Conservation (phyloP, 2,113 vertebrate genomes). For the Apteryx owenii region DNA sequence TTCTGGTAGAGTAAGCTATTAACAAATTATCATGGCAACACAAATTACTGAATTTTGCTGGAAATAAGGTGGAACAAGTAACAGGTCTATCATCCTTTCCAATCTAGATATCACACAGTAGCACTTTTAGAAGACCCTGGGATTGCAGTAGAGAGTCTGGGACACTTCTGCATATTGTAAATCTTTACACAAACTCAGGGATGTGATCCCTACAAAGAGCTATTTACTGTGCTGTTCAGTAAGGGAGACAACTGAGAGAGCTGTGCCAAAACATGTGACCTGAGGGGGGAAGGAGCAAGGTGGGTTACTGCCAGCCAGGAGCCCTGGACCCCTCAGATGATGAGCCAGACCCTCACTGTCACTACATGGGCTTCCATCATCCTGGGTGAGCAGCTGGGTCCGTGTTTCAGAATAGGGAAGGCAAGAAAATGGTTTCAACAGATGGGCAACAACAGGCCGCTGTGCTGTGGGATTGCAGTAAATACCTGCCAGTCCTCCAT, state of each 20-base stretch:
- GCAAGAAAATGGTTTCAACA: neutral
- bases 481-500: too few relatives aligned
- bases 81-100: neutral
- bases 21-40: neutral
- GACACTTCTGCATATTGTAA: too few relatives aligned
- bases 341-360: neutral
- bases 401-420: neutral
- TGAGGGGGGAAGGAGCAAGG: neutral
- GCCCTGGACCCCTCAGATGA: neutral
- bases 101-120: neutral
- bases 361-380: neutral
- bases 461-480: neutral
- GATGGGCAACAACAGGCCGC: neutral
- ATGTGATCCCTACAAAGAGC: neutral
- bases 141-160: neutral
- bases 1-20: neutral
- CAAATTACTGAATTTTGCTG: neutral
- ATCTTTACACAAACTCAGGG: neutral
- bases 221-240: neutral
- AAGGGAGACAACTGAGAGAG: too few relatives aligned
- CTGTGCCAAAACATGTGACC: neutral
- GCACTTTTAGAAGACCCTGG: neutral
- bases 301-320: too few relatives aligned
- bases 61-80: neutral
- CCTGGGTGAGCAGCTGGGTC: neutral